Evolutionary conservation across 2,888 invertebrate species (phyloP).

Genomic region (Smittia aterrima): DNA sequence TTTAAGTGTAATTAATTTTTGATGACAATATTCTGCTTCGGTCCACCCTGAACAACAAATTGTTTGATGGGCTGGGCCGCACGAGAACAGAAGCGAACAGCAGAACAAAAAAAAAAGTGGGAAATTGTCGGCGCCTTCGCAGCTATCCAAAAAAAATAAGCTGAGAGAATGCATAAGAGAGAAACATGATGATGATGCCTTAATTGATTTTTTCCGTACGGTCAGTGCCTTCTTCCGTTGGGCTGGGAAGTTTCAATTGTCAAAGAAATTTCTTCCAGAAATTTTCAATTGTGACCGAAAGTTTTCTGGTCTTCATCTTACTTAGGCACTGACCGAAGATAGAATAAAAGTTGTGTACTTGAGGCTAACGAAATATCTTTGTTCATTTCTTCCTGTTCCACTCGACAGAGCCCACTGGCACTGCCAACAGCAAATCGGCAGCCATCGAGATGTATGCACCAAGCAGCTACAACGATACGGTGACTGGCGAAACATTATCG

Average conservation of each 20-base stretch:
- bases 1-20: constrained; percentile 38
- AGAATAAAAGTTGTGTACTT: not conserved
- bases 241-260: not conserved
- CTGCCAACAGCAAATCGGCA: constrained; percentile 78
- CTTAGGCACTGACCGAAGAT: not conserved
- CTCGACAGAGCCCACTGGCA: constrained; percentile 52
- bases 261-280: too few relatives aligned
- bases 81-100: not conserved
- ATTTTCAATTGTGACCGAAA: too few relatives aligned
- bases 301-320: too few relatives aligned
- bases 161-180: not conserved
- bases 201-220: constrained; percentile 30
- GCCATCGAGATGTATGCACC: constrained; percentile 97
- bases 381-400: constrained; percentile 25
- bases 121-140: constrained; percentile 23
- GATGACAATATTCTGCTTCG: constrained; percentile 28
- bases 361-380: not conserved
- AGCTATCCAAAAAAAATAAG: constrained; percentile 30
- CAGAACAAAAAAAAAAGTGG: not conserved
- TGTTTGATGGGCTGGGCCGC: not conserved
- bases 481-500: constrained; percentile 87
- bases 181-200: constrained; percentile 36
- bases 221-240: not conserved
- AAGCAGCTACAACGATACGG: constrained; percentile 90
- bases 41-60: not conserved